Percentiles rank a stretch among this genome's conserved stretches.
phyloP scores from a whole-genome alignment of 2,797 vertebrate genomes.

The Acanthornis magna region DNA sequence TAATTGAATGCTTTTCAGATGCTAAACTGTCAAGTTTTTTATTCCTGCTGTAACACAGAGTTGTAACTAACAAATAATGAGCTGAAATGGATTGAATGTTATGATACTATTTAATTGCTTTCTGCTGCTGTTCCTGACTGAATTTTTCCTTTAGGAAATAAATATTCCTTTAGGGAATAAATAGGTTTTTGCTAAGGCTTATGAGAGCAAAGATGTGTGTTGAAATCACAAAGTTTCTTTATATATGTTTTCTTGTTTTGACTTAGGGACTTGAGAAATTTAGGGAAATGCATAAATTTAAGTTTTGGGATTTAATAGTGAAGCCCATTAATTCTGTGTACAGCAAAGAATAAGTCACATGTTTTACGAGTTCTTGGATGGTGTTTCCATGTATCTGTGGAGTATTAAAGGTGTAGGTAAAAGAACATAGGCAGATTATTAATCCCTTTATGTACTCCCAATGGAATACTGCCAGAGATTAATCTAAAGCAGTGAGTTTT shows the following conservation, averaged over 20 bases:
- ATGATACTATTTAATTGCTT: neutral
- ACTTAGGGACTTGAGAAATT: neutral
- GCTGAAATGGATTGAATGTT: neutral
- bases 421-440: neutral
- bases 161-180: neutral
- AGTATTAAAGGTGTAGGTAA: neutral
- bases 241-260: neutral
- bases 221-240: neutral
- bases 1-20: constrained; percentile 1
- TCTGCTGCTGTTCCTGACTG: neutral
- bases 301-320: neutral
- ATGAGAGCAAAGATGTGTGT: neutral
- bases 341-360: neutral
- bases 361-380: neutral
- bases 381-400: neutral
- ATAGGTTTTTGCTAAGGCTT: neutral
- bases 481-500: neutral
- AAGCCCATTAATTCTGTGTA: neutral
- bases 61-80: neutral
- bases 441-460: neutral
- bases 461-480: neutral
- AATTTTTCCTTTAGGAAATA: neutral
- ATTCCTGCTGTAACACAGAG: neutral
- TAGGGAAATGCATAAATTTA: neutral
- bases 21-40: neutral